Percentiles rank a stretch among this genome's conserved stretches.
Conservation (phyloP, 2,113 vertebrate genomes). For the Epinephelus fuscoguttatus region DNA sequence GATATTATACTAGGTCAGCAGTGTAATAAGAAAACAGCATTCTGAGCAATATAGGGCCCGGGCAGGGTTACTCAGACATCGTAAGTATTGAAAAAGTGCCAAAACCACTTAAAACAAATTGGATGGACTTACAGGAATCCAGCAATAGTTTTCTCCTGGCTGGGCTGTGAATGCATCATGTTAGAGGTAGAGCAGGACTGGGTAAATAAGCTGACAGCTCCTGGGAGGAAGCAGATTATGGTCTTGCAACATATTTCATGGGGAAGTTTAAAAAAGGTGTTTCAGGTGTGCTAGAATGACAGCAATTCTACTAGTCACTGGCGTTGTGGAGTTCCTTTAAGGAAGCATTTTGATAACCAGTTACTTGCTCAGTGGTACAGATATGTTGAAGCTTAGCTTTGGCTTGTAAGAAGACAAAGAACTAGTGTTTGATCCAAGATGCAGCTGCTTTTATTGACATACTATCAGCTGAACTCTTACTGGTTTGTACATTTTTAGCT, state of each 20-base stretch:
- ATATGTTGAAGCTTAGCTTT: background rate
- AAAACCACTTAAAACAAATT: background rate
- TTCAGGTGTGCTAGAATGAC: slow-evolving; percentile 17
- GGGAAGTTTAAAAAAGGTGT: background rate
- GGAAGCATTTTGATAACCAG: slow-evolving; percentile 30
- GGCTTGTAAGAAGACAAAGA: background rate
- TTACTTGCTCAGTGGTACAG: slow-evolving; percentile 14
- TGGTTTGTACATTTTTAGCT: background rate
- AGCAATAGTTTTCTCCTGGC: background rate
- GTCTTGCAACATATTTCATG: background rate
- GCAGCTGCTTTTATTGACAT: background rate
- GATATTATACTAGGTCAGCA: too few relatives aligned
- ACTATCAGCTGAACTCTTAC: background rate
- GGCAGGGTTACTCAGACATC: background rate
- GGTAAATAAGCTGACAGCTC: slow-evolving; percentile 34
- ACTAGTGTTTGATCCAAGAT: background rate
- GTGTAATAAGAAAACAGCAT: background rate
- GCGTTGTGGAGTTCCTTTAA: background rate
- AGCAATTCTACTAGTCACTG: background rate
- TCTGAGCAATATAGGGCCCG: background rate
- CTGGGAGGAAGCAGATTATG: slow-evolving; percentile 16
- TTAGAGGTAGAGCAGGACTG: background rate
- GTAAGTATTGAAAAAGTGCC: background rate
- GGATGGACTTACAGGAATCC: slow-evolving; percentile 1
- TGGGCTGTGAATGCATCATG: background rate